A percentile compares a stretch with the other conserved stretches of the same genome.
Conservation (phyloP, 1,140 invertebrate genomes). For the Pristionchus pacificus region DNA sequence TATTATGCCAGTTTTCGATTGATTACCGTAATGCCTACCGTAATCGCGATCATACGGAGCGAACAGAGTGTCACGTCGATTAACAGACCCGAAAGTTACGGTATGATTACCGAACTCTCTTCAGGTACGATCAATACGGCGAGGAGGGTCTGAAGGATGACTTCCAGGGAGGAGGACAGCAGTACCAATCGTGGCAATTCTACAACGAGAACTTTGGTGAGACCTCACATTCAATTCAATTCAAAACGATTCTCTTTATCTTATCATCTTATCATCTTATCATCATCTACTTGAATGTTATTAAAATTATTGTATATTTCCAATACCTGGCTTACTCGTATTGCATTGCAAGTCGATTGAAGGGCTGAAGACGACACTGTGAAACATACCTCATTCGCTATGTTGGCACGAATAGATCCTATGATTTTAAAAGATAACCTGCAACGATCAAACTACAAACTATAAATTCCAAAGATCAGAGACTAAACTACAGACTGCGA, state of each 20-base stretch:
- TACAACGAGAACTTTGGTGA: slow-evolving; percentile 77
- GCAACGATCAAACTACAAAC: no score
- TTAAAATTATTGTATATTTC: no score
- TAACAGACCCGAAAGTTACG: neutral
- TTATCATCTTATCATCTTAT: no score
- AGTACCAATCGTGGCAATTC: slow-evolving; percentile 76
- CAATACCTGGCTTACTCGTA: no score
- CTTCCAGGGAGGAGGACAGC: slow-evolving; percentile 58
- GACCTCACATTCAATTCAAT: slow-evolving; percentile 7
- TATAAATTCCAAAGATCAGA: no score
- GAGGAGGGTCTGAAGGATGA: slow-evolving; percentile 68
- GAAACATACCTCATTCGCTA: slow-evolving; percentile 1
- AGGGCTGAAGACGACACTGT: no score
- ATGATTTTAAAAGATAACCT: slow-evolving; percentile 16
- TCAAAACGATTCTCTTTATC: slow-evolving; percentile 1
- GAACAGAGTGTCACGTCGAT: no score
- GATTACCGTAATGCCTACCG: no score
- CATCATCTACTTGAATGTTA: slow-evolving; percentile 12
- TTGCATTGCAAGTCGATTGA: no score
- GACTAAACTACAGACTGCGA: no score
- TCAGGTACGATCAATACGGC: slow-evolving; percentile 72
- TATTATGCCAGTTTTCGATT: no score
- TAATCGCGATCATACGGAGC: no score
- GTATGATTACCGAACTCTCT: neutral
- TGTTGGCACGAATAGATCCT: neutral